Conservation (phyloP, 1,140 invertebrate species). For the Formica selysi region DNA sequence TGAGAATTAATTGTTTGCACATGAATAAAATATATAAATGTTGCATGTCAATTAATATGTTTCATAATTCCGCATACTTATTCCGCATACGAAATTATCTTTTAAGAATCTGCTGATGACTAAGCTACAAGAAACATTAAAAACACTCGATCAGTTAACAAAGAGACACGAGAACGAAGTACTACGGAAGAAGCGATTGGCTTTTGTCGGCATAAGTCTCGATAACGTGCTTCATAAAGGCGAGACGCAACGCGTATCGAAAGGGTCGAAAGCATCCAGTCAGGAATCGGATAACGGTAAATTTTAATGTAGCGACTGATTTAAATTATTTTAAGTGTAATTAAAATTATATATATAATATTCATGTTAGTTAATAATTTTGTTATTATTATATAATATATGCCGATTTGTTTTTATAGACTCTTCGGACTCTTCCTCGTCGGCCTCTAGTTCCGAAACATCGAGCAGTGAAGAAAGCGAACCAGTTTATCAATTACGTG, state of each 20-base stretch:
- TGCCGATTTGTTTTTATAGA: slow-evolving; percentile 65
- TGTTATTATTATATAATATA: slow-evolving; percentile 7
- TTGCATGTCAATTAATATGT: neutral
- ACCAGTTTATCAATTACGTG: slow-evolving; percentile 93
- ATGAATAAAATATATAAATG: neutral
- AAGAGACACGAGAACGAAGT: slow-evolving; percentile 90
- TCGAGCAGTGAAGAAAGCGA: slow-evolving; percentile 89
- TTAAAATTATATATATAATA: neutral
- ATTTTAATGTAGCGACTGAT: slow-evolving; percentile 33
- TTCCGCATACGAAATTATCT: slow-evolving; percentile 25
- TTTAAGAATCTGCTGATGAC: slow-evolving; percentile 90
- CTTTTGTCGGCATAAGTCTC: slow-evolving; percentile 92
- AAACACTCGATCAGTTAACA: slow-evolving; percentile 88
- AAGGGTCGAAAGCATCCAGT: slow-evolving; percentile 80
- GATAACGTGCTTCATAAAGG: slow-evolving; percentile 90
- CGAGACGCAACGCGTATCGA: slow-evolving; percentile 71
- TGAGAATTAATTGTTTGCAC: slow-evolving; percentile 11
- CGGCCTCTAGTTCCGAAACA: slow-evolving; percentile 83
- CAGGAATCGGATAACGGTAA: slow-evolving; percentile 78
- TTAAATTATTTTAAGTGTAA: neutral
- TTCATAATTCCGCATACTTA: neutral
- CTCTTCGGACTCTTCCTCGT: slow-evolving; percentile 76
- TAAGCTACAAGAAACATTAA: slow-evolving; percentile 89
- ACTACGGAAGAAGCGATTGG: slow-evolving; percentile 90
- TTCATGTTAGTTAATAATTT: neutral